Percentiles rank a stretch among this genome's conserved stretches.
These are phyloP conservation scores for Drosophila sp. DNA, from an alignment of 1,140 invertebrate genomes.

Conservation along the genomic window DNA sequence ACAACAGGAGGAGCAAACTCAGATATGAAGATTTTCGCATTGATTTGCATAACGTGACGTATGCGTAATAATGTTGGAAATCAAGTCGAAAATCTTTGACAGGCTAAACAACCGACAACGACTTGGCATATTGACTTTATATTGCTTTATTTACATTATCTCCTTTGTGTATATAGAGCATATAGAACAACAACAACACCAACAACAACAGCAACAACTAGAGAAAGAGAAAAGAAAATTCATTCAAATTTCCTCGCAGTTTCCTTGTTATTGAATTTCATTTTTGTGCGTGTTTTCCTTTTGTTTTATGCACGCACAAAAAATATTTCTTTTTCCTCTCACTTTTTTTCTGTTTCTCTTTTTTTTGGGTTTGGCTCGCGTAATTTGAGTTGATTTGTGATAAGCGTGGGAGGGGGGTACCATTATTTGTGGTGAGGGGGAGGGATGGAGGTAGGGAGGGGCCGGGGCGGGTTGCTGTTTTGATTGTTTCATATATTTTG, in stretches of 20 bases:
- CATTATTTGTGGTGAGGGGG: background rate
- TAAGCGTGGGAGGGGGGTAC: constrained; percentile 33
- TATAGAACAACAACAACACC: constrained; percentile 23
- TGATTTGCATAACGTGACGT: constrained; percentile 74
- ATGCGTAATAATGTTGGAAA: constrained; percentile 70
- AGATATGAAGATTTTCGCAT: constrained; percentile 12
- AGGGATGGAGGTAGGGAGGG: background rate
- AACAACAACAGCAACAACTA: constrained; percentile 18
- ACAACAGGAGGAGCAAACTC: constrained; percentile 19
- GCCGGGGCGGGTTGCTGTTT: constrained; percentile 27
- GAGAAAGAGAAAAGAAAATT: constrained; percentile 17
- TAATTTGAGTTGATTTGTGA: constrained; percentile 76
- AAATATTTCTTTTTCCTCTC: constrained; percentile 40
- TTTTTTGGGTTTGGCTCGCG: constrained; percentile 47
- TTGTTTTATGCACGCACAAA: constrained; percentile 68
- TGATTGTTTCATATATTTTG: constrained; percentile 58
- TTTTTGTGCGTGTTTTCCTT: constrained; percentile 35
- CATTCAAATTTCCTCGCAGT: constrained; percentile 27
- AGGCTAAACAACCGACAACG: constrained; percentile 11
- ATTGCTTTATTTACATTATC: constrained; percentile 56
- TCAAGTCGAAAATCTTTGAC: constrained; percentile 37
- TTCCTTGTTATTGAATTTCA: constrained; percentile 48
- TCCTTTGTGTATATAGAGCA: constrained; percentile 22
- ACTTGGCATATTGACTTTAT: constrained; percentile 61
- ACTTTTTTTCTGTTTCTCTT: constrained; percentile 9